A percentile compares a stretch with the other conserved stretches of the same genome.
phyloP scores from a whole-genome alignment of 2,113 vertebrate species.

The Oceanites oceanicus region DNA sequence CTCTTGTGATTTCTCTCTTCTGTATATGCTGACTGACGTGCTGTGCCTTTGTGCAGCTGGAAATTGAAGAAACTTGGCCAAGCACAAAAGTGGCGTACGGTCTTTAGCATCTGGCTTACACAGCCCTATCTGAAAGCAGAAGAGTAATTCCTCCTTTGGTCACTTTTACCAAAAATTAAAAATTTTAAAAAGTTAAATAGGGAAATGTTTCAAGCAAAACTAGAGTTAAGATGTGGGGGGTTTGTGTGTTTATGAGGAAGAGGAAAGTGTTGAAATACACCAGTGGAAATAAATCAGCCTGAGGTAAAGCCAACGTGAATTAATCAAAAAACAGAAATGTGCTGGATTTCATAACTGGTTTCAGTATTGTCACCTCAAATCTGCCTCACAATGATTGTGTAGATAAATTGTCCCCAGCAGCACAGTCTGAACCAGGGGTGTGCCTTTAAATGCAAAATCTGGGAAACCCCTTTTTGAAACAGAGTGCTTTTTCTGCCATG shows the following conservation, averaged over 20 bases:
- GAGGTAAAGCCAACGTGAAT: neutral
- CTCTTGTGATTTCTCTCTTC: neutral
- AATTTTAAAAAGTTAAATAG: neutral
- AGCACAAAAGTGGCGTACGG: neutral
- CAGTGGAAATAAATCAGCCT: neutral
- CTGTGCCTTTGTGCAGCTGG: neutral
- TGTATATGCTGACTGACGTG: fast-evolving
- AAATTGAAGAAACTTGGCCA: neutral
- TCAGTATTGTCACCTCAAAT: neutral
- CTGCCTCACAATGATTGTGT: neutral
- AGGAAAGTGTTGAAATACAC: neutral
- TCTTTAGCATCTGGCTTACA: neutral
- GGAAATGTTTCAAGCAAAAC: neutral
- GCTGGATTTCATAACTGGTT: neutral
- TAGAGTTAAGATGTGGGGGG: neutral
- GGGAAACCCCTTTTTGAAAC: neutral
- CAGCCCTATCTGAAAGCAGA: neutral
- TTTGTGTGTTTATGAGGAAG: neutral
- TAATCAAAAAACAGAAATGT: neutral
- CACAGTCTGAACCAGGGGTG: neutral
- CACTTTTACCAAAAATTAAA: neutral
- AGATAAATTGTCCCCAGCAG: neutral
- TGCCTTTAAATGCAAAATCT: neutral
- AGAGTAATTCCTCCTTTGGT: neutral
- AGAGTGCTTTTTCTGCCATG: neutral